These are phyloP conservation scores for Pogona vitticeps DNA, from an alignment of 2,113 vertebrate genomes.

Conservation along the genomic window DNA sequence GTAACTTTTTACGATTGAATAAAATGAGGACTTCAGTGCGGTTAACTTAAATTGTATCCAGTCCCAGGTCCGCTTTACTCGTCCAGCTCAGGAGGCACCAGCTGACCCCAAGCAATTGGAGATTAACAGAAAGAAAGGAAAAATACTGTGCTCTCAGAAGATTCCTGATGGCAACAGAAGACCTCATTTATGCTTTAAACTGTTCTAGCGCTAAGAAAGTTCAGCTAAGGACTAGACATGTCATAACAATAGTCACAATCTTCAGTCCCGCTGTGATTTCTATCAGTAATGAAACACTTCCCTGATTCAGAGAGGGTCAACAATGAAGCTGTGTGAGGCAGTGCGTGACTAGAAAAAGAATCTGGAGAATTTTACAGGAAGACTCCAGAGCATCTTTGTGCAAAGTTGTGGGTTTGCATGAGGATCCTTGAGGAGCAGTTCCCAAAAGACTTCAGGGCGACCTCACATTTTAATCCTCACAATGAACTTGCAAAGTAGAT, in stretches of 20 bases:
- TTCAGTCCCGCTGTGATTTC: constrained; percentile 4
- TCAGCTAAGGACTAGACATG: neutral
- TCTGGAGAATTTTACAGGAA: neutral
- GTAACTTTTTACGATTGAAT: neutral
- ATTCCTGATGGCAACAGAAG: neutral
- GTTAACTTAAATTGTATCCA: neutral
- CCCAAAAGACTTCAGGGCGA: neutral
- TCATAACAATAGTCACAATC: neutral
- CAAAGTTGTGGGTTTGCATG: neutral
- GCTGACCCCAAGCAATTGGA: neutral
- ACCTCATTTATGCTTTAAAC: neutral
- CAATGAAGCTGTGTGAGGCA: constrained; percentile 9
- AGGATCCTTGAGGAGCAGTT: neutral
- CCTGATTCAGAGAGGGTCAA: neutral
- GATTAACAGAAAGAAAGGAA: too few species aligned
- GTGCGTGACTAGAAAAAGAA: too few species aligned
- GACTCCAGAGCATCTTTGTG: neutral
- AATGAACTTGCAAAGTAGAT: too few species aligned
- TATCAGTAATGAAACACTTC: constrained; percentile 18
- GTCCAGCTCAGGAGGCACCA: neutral
- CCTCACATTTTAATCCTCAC: neutral
- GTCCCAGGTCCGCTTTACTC: neutral
- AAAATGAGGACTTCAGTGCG: neutral
- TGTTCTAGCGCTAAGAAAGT: neutral
- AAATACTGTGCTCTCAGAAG: neutral